Evolutionary conservation across 1,140 invertebrate genomes (phyloP), one percentile per base, ranked within the genome.

Genomic region (Medauroidea extradentata): DNA sequence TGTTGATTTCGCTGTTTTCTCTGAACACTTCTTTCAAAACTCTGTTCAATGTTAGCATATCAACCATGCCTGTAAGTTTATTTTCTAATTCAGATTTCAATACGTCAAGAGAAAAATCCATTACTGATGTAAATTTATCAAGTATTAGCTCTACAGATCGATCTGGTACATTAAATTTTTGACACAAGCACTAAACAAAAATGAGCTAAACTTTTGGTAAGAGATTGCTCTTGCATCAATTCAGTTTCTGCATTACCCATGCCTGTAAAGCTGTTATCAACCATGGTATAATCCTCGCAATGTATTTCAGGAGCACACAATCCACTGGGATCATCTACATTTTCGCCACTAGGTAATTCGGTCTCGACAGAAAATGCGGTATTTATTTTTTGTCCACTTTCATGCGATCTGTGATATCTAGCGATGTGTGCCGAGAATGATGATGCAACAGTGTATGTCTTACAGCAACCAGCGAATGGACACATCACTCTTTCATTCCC

Each of bases 111-210:
- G 44, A 21, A 46, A 25, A 21, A 25, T 46, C 24, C 18, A 46
- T 46, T 5, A 46, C 24, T 21, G 44, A 46, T 7, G 44, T 21
- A 25, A 46, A 19, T 9, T 46, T 19, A 11, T 46, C 44, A 21
- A 21, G 44, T 21, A 46, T 46, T 25, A 25, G 18, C 13, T 46
- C 4, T 11, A 25, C 24, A 21, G 44, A 21, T 46, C 44, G 5
- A 5, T 46, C 44, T 19, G 44, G 44, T 4, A 46, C n/a, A 25
- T 46, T 19, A 7, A 21, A 11, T 46, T 46, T n/a, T 46, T 11
- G 44, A 46, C 44, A 46, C 44, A n/a, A 46, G 44, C 24, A 25
- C 24, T 5, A 46, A 25, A 46, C 24, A 46, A 46, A 46, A 46
- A 11, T 21, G 24, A 21, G 44, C 44, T 25, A 46, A 21, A n/a